Conservation (phyloP, 2,797 vertebrate genomes). For the Cyclura pinguis region DNA sequence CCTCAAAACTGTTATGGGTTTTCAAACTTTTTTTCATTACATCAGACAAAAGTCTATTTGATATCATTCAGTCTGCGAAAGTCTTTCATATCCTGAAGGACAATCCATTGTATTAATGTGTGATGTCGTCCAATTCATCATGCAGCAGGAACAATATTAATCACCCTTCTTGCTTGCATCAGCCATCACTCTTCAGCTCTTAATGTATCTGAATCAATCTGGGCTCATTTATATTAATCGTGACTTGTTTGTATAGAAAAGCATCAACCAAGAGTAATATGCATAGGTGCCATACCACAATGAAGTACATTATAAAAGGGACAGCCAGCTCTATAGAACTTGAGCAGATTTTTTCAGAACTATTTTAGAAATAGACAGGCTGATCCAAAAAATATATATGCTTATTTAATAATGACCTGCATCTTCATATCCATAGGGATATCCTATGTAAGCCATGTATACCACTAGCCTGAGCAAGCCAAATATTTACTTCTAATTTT, state of each 20-base stretch:
- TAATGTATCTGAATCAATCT: slow-evolving; percentile 85
- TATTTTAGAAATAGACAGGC: neutral
- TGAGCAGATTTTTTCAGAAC: slow-evolving; percentile 21
- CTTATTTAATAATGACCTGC: neutral
- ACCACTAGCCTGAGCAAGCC: neutral
- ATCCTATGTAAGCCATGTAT: neutral
- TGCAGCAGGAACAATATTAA: slow-evolving; percentile 84
- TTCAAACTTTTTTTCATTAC: slow-evolving; percentile 43
- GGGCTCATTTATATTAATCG: slow-evolving; percentile 88
- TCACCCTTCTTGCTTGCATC: slow-evolving; percentile 81
- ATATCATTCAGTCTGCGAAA: slow-evolving; percentile 74
- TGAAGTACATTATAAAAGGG: slow-evolving; percentile 19
- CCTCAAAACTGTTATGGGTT: slow-evolving; percentile 49
- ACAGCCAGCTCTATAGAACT: slow-evolving; percentile 15
- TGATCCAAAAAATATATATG: neutral
- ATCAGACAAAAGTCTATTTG: slow-evolving; percentile 70
- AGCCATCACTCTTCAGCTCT: slow-evolving; percentile 84
- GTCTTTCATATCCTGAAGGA: slow-evolving; percentile 83
- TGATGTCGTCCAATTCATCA: slow-evolving; percentile 85
- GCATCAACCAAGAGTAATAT: slow-evolving; percentile 65
- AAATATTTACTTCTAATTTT: neutral
- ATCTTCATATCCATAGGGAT: too few relatives aligned
- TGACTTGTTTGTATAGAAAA: slow-evolving; percentile 79
- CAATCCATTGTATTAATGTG: slow-evolving; percentile 81
- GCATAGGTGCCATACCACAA: slow-evolving; percentile 25